A percentile compares a stretch with the other conserved stretches of the same genome.
phyloP scores from a whole-genome alignment of 2,888 invertebrate species.

The Galerucella nymphaeae region DNA sequence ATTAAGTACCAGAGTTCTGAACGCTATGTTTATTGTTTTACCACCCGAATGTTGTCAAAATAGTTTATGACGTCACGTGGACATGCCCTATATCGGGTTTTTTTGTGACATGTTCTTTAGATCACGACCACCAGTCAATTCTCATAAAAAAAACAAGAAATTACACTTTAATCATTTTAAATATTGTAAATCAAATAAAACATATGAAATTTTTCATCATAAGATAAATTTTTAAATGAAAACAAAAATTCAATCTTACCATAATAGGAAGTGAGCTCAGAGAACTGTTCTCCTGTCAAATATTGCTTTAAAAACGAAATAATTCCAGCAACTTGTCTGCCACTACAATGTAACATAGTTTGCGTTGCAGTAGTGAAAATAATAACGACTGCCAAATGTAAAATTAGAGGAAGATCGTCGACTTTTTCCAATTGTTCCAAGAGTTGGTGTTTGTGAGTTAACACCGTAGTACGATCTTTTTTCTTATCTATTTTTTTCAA shows the following conservation, averaged over 20 bases:
- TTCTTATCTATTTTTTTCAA: conserved; percentile 92
- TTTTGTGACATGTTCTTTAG: no score
- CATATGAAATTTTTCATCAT: no score
- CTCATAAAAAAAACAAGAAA: no score
- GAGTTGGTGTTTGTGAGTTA: conserved; percentile 84
- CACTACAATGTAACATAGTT: conserved; percentile 90
- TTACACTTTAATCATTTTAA: no score
- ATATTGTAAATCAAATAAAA: no score
- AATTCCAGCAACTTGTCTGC: conserved; percentile 88
- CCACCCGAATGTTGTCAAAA: no score
- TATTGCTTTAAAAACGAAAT: conserved; percentile 78
- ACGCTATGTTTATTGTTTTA: no score
- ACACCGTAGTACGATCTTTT: conserved; percentile 80
- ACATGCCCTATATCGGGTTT: no score
- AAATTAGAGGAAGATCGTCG: conserved; percentile 80
- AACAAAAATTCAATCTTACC: conserved; percentile 69
- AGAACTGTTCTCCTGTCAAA: conserved; percentile 74
- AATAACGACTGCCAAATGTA: conserved; percentile 82
- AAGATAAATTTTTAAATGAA: background rate
- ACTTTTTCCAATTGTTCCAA: conserved; percentile 80
- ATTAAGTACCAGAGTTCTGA: no score
- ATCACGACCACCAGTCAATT: no score
- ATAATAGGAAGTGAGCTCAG: conserved; percentile 77
- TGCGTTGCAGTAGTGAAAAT: conserved; percentile 86
- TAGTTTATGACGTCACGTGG: no score